phyloP scores from a whole-genome alignment of 35 echinoderm and acorn worm genomes.

The Strongylocentrotus purpuratus region DNA sequence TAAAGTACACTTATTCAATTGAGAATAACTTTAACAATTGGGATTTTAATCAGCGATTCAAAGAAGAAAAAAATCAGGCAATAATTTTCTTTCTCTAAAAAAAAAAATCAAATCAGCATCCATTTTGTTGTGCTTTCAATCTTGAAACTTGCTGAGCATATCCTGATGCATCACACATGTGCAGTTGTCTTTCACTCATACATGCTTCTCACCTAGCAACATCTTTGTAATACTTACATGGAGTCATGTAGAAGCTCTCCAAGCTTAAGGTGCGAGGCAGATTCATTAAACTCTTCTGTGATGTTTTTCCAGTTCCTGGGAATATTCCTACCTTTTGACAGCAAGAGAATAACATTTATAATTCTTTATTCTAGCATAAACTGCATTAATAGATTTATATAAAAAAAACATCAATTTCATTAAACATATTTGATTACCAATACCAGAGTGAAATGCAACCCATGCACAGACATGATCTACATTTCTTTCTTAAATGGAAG shows the following conservation, averaged over 20 bases:
- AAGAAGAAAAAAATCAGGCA: too few species aligned
- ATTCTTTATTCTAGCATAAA: background rate
- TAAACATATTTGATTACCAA: background rate
- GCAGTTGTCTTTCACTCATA: too few species aligned
- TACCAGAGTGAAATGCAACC: too few species aligned
- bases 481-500: background rate
- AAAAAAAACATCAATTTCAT: background rate
- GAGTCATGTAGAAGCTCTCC: constrained; percentile 93
- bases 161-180: too few species aligned
- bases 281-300: constrained; percentile 84
- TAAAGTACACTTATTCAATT: background rate
- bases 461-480: background rate
- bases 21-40: too few species aligned
- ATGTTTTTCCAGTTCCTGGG: constrained; percentile 87
- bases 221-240: constrained; percentile 56
- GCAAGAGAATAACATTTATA: background rate
- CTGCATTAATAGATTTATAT: background rate
- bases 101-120: too few species aligned
- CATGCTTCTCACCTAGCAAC: too few species aligned
- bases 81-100: too few species aligned
- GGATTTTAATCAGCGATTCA: too few species aligned
- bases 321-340: constrained; percentile 53
- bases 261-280: constrained; percentile 69
- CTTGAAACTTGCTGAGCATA: too few species aligned
- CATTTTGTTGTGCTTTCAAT: too few species aligned